Conservation (phyloP, 2,113 vertebrate genomes). For the Anser cygnoides region DNA sequence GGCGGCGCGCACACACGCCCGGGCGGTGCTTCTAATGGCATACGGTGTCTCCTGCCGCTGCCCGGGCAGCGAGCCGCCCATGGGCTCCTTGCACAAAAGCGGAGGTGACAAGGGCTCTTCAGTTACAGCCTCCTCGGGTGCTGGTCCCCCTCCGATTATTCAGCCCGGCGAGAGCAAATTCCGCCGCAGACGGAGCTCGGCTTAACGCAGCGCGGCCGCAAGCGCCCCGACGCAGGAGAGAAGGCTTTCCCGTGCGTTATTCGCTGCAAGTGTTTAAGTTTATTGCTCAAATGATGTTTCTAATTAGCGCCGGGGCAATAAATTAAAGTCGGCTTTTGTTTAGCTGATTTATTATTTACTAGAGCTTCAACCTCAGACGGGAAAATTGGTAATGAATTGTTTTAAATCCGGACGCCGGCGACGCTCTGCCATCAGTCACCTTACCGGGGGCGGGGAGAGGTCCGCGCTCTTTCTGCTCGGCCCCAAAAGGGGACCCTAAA, state of each 20-base stretch:
- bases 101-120: conserved; percentile 80
- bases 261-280: conserved; percentile 85
- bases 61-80: conserved; percentile 74
- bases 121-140: conserved; percentile 74
- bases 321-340: conserved; percentile 84
- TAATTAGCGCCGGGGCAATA: conserved; percentile 81
- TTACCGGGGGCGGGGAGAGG: background rate
- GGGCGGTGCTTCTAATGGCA: conserved; percentile 68
- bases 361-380: conserved; percentile 70
- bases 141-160: conserved; percentile 82
- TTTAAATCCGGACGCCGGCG: conserved; percentile 75
- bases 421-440: conserved; percentile 60
- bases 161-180: conserved; percentile 68
- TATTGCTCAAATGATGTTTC: conserved; percentile 85
- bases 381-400: conserved; percentile 77
- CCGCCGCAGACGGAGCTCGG: conserved; percentile 62
- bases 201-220: conserved; percentile 19
- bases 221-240: background rate
- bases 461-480: background rate
- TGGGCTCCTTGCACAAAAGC: conserved; percentile 78
- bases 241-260: conserved; percentile 61
- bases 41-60: conserved; percentile 66
- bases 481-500: too few species aligned
- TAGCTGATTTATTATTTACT: conserved; percentile 84
- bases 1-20: background rate